phyloP scores from a whole-genome alignment of 2,888 invertebrate species.

The Pseudococcus longispinus region DNA sequence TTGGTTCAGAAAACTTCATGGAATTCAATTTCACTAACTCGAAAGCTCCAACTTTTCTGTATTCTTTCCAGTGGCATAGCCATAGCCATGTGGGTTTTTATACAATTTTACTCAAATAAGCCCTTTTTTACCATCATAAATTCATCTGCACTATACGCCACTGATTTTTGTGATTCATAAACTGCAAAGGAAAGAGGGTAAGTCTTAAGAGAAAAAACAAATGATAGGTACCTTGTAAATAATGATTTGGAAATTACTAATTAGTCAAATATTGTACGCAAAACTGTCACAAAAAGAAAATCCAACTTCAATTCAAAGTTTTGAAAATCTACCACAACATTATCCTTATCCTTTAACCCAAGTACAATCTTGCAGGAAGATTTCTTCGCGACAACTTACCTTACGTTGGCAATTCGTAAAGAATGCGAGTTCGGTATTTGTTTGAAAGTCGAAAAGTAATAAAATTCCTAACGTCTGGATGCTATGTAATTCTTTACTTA shows the following conservation, averaged over 20 bases:
- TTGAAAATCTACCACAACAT: background rate
- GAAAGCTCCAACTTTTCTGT: too few relatives aligned
- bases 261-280: background rate
- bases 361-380: background rate
- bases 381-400: background rate
- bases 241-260: background rate
- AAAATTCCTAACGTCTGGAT: conserved; percentile 28
- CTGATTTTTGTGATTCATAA: too few relatives aligned
- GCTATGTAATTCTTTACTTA: conserved; percentile 12
- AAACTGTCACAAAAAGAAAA: too few relatives aligned
- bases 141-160: too few relatives aligned
- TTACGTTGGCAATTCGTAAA: background rate
- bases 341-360: background rate
- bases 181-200: too few relatives aligned
- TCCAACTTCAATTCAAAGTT: background rate
- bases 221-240: background rate
- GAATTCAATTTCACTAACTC: too few relatives aligned
- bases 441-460: background rate
- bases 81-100: too few relatives aligned
- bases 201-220: too few relatives aligned
- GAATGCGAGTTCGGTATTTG: conserved; percentile 16
- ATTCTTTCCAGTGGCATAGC: too few relatives aligned
- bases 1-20: too few relatives aligned
- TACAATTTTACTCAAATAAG: too few relatives aligned
- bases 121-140: too few relatives aligned